Percentiles rank a stretch among this genome's conserved stretches.
phyloP scores from a whole-genome alignment of 2,797 vertebrate genomes.

The Acanthurus tractus region DNA sequence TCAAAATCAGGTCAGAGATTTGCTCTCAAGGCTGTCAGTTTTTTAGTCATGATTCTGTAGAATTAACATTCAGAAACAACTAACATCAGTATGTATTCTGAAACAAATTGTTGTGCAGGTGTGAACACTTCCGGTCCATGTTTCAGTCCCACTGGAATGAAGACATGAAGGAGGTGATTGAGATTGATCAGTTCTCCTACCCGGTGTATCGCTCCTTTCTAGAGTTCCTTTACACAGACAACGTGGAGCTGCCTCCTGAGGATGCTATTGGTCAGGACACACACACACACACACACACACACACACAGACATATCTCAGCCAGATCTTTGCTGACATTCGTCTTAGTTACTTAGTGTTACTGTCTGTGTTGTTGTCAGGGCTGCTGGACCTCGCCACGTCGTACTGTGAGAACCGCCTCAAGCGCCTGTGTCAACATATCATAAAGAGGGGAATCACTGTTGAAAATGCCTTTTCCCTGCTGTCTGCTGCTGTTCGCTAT shows the following conservation, averaged over 20 bases:
- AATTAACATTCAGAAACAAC: neutral
- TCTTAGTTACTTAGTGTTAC: neutral
- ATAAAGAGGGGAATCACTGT: slow-evolving; percentile 97
- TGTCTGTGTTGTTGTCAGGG: slow-evolving; percentile 78
- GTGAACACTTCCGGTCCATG: slow-evolving; percentile 98
- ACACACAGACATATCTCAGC: neutral
- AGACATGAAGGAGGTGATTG: slow-evolving; percentile 97
- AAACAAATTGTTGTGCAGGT: slow-evolving; percentile 82
- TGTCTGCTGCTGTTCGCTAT: slow-evolving; percentile 96
- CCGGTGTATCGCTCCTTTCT: slow-evolving; percentile 97
- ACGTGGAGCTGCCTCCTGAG: slow-evolving; percentile 93
- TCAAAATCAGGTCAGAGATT: slow-evolving; percentile 94
- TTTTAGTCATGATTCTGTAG: neutral
- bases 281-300: slow-evolving; percentile 1
- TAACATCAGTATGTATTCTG: neutral
- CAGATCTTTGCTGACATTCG: neutral
- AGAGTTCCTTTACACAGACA: slow-evolving; percentile 97
- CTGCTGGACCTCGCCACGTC: slow-evolving; percentile 97
- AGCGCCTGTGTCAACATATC: slow-evolving; percentile 96
- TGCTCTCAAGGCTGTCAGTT: neutral
- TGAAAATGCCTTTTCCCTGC: slow-evolving; percentile 96
- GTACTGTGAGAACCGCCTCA: slow-evolving; percentile 96
- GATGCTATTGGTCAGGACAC: slow-evolving; percentile 93
- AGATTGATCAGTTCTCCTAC: slow-evolving; percentile 97
- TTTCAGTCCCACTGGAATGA: slow-evolving; percentile 99